A percentile compares a stretch with the other conserved stretches of the same genome.
phyloP scores from a whole-genome alignment of 2,888 invertebrate species.

The Alloplasta piceator region DNA sequence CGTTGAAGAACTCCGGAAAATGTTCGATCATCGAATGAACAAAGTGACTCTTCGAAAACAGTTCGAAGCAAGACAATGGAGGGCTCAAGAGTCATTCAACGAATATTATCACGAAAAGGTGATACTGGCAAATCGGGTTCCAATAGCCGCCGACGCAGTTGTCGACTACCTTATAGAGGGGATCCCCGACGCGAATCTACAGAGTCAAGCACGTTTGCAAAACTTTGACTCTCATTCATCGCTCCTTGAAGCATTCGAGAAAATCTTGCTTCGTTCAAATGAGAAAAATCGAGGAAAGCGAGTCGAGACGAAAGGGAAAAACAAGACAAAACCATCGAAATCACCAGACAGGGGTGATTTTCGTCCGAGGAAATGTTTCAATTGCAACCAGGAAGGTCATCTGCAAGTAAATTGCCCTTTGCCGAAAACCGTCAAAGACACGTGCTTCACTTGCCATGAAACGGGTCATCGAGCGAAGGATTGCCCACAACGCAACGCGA shows the following conservation, averaged over 20 bases:
- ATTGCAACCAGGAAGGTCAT: conserved; percentile 41
- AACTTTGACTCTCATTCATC: conserved; percentile 29
- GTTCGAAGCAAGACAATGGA: conserved; percentile 64
- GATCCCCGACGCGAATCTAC: conserved; percentile 46
- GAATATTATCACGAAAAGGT: conserved; percentile 64
- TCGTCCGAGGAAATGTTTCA: conserved; percentile 15
- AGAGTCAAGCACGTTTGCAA: conserved; percentile 55
- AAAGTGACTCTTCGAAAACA: conserved; percentile 40
- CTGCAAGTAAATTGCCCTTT: conserved; percentile 22
- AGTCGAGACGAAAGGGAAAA: not conserved
- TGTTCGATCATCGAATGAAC: conserved; percentile 57
- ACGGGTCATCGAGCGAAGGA: conserved; percentile 12
- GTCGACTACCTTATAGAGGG: conserved; percentile 64
- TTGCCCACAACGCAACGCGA: not conserved
- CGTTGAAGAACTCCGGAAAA: conserved; percentile 47
- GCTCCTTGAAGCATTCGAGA: conserved; percentile 34
- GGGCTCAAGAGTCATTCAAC: conserved; percentile 45
- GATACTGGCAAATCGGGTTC: conserved; percentile 53
- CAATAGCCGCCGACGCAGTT: conserved; percentile 51
- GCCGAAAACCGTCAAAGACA: not conserved
- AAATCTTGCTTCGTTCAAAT: conserved; percentile 22
- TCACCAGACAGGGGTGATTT: not conserved
- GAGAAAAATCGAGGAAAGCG: not conserved
- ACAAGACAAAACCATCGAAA: not conserved
- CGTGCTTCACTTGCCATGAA: conserved; percentile 15